These are phyloP conservation scores for Parazoanthus atlanticus DNA, from an alignment of 92 coral and sea anemone genomes.

Conservation along the genomic window DNA sequence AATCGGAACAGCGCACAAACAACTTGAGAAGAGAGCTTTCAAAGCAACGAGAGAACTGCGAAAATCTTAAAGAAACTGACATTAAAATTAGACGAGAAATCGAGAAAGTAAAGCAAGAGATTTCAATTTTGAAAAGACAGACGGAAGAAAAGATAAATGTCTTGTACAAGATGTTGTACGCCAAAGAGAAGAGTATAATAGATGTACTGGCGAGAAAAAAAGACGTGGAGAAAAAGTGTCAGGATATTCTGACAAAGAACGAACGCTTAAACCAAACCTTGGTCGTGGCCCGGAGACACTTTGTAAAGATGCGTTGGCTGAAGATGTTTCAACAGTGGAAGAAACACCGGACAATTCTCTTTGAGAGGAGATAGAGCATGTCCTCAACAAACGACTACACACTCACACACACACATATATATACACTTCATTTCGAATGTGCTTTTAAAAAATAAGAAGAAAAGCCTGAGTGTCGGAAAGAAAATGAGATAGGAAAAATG, in stretches of 20 bases:
- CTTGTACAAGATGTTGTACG: slow-evolving; percentile 13
- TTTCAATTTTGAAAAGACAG: neutral
- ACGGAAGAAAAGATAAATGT: slow-evolving; percentile 26
- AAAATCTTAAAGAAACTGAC: slow-evolving; percentile 24
- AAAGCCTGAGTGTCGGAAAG: too few relatives aligned
- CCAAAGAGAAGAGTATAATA: slow-evolving; percentile 8
- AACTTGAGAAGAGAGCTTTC: slow-evolving; percentile 27
- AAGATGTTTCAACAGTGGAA: slow-evolving; percentile 19
- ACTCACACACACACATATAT: too few relatives aligned
- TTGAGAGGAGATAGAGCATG: neutral
- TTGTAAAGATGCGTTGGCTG: slow-evolving; percentile 2
- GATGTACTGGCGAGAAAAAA: slow-evolving; percentile 8
- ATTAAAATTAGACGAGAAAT: slow-evolving; percentile 20
- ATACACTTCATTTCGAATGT: too few relatives aligned
- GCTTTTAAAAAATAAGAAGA: too few relatives aligned
- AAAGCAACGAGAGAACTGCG: slow-evolving; percentile 9
- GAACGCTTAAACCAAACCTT: neutral
- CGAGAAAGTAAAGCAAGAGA: slow-evolving; percentile 27
- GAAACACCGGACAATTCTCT: neutral
- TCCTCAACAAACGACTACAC: neutral
- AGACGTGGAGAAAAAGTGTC: slow-evolving; percentile 1
- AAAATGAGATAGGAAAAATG: too few relatives aligned
- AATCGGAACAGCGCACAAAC: slow-evolving; percentile 12
- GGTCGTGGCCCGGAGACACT: neutral
- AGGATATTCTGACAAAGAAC: neutral